Conservation (phyloP, 2,888 invertebrate genomes). For the Acanthosepion pharaonis region DNA sequence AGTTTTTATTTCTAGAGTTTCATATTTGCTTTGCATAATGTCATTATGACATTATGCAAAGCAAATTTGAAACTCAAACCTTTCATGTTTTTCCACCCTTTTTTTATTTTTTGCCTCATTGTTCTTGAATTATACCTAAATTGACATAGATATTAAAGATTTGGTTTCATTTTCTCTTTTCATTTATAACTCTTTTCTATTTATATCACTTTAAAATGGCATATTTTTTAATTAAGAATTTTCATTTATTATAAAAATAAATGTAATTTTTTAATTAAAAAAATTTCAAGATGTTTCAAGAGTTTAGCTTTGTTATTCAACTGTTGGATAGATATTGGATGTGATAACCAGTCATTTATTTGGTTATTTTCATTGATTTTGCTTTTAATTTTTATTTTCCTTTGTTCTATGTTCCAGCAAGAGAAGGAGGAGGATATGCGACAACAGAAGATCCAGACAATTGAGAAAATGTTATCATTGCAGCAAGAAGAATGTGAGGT, state of each 20-base stretch:
- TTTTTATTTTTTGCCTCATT: no score
- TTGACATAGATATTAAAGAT: background rate
- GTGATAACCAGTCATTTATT: background rate
- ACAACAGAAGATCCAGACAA: conserved; percentile 34
- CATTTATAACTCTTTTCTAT: background rate
- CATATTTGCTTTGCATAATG: no score
- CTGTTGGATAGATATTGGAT: background rate
- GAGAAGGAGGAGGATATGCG: conserved; percentile 43
- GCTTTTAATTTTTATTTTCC: no score
- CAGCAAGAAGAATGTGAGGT: conserved; percentile 44
- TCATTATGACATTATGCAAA: no score
- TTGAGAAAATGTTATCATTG: conserved; percentile 40
- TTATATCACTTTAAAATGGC: background rate
- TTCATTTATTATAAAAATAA: background rate
- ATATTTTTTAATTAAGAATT: background rate
- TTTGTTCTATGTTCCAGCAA: background rate
- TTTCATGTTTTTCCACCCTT: background rate
- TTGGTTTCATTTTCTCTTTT: background rate
- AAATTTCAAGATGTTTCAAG: background rate
- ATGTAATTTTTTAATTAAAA: no score
- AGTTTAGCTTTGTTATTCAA: background rate
- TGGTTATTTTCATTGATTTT: background rate
- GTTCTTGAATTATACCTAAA: background rate
- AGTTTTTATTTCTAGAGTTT: no score
- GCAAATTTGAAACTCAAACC: no score